Base-by-base conservation (phyloP, 2,113 vertebrate species). In the Calypte anna region DNA sequence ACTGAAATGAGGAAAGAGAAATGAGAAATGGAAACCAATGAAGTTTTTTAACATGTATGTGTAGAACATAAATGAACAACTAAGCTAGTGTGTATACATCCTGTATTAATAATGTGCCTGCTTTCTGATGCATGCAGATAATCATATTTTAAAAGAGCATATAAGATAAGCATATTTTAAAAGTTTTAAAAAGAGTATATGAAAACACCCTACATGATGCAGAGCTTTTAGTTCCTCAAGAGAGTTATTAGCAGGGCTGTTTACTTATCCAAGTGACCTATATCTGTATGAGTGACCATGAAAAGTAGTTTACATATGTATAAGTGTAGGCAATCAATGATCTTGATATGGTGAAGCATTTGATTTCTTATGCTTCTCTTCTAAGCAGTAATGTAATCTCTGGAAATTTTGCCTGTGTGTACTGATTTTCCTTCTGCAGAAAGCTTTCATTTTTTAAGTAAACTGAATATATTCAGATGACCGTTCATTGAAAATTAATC, bases 1-100 rank as follows among this genome's bases (percentile, higher is more conserved):
- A 80, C 64, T 57, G 61, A 95, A 91, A 94, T 81, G 82, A 90
- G 85, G 72, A 90, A 96, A 63, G 14, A 51, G 54, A 85, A 76
- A 94, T 77, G 23, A 77, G 51, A 86, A 94, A 78, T 0, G 9
- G 85, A 88, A 93, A 88, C 72, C 76, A 90, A 23, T 64, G 20
- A 50, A 68, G 50, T 90, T 93, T 40, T 86, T 75, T 61, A 88
- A 68, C 61, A 83, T 50, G 12, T 31, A 72, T 58, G 57, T 31
- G 88, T n/a, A 63, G 43, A 75, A 81, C 53, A 63, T 28, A 74
- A 85, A 88, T 75, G 75, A 88, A 90, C 61, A 90, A 77, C 81
- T 63, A 86, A 77, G 31, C 4, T 75, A 54, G 14, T 66, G 44
- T 86, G 53, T 59, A 55, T 38, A 24, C 10, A 66, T 48, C 10